Evolutionary conservation across 2,797 vertebrate genomes (phyloP).

Genomic region (Melanotaenia trifasciata): DNA sequence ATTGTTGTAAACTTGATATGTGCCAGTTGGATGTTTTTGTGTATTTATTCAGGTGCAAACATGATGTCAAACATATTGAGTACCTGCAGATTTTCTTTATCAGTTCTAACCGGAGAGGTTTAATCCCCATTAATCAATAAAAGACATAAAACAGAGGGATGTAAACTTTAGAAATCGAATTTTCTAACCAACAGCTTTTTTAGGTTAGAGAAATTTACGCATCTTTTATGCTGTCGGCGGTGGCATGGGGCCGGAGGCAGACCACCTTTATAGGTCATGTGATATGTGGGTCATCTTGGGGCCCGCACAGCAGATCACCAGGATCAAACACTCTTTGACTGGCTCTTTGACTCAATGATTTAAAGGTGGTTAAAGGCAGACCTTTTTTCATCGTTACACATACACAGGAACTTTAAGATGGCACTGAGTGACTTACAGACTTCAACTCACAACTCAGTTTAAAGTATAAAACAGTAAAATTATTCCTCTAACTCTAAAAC

Average conservation of each 20-base stretch:
- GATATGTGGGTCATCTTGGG: conserved; percentile 72
- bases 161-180: neutral
- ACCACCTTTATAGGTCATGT: conserved; percentile 75
- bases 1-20: conserved; percentile 14
- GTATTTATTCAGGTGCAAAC: conserved; percentile 28
- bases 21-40: conserved; percentile 31
- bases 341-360: conserved; percentile 63
- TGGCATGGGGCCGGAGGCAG: conserved; percentile 73
- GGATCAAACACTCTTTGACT: conserved; percentile 78
- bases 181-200: conserved; percentile 33
- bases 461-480: conserved; percentile 50
- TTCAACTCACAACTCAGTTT: conserved; percentile 59
- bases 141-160: conserved; percentile 7
- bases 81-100: conserved; percentile 22
- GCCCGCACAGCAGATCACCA: conserved; percentile 65
- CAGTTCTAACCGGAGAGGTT: neutral
- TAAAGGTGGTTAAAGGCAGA: conserved; percentile 59
- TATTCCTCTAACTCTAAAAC: conserved; percentile 54
- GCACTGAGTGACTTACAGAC: conserved; percentile 49
- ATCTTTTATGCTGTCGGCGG: conserved; percentile 64
- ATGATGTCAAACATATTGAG: conserved; percentile 15
- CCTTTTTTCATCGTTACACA: conserved; percentile 32
- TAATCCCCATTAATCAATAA: neutral
- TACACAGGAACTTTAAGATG: conserved; percentile 58
- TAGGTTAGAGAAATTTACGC: conserved; percentile 38